phyloP scores from a whole-genome alignment of 2,888 invertebrate species.

The Lepetodrilus schrolli region DNA sequence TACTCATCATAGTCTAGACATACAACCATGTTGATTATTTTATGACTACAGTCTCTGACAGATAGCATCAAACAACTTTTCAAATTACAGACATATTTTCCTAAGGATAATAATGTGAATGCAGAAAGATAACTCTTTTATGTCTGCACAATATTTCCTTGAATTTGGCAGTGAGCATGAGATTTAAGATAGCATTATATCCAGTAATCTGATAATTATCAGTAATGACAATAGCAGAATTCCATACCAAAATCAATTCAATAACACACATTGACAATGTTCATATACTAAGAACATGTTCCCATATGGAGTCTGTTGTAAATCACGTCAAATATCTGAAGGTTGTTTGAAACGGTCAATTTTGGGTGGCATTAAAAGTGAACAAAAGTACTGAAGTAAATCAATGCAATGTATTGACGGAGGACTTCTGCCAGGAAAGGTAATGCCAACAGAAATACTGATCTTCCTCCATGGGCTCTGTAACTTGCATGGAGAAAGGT shows the following conservation, averaged over 20 bases:
- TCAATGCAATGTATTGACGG: not conserved
- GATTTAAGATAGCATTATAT: not conserved
- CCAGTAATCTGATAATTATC: not conserved
- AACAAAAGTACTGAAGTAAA: no score
- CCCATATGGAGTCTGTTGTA: no score
- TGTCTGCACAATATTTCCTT: not conserved
- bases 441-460: not conserved
- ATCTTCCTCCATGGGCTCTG: not conserved
- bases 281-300: no score
- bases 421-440: not conserved
- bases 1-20: not conserved
- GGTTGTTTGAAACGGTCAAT: not conserved
- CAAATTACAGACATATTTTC: not conserved
- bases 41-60: not conserved
- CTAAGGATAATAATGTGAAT: not conserved
- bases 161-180: not conserved
- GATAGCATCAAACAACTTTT: not conserved
- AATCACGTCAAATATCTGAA: not conserved
- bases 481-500: not conserved
- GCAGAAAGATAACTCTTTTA: not conserved
- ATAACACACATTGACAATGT: no score
- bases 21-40: not conserved
- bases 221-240: not conserved
- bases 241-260: not conserved
- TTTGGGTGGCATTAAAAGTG: not conserved